Evolutionary conservation across 2,888 invertebrate genomes (phyloP), one percentile per base, ranked within the genome.

Genomic region (Sclerodermus sp.): DNA sequence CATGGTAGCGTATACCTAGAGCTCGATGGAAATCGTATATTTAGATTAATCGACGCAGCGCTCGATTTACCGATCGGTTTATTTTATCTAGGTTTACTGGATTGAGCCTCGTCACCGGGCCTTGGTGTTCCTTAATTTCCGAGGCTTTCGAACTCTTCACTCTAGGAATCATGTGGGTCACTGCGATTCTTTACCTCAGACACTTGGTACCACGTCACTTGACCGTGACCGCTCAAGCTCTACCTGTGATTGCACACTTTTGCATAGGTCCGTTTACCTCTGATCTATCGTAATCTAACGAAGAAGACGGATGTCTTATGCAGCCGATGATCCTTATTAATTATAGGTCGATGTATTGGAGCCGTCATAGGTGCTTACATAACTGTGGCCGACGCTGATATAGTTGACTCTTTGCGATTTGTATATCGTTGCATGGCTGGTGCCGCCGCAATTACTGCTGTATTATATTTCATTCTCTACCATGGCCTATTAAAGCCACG

Each of bases 201-300:
- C 91, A 91, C 71, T 83, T 90, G 17, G 86, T 90, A 66, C 90
- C 91, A 1, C 81, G 89, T 48, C 87, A 88, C 71, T 84, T 88
- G 66, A 90, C 89, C 0, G 85, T 88, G 53, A 87, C 87, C 9
- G 91, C 89, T 14, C 91, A 91, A 78, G 89, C 90, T 45, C 74
- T 90, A 58, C 89, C 89, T 1, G 88, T 91, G 38, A 83, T 90
- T 67, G 87, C 89, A 50, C 90, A 91, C 79, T 91, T 91, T 75
- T 89, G 90, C 69, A 80, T 87, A 61, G 87, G 87, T 85, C 77
- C 66, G 73, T 51, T 32, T 29, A n/a, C n/a, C n/a, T n/a, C n/a
- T n/a, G n/a, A n/a, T n/a, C n/a, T n/a, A n/a, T n/a, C n/a, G n/a
- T n/a, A n/a, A n/a, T n/a, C n/a, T n/a, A n/a, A n/a, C n/a, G n/a